A percentile compares a stretch with the other conserved stretches of the same genome.
Evolutionary conservation across 2,888 invertebrate species (phyloP).

Genomic region (Scaeva pyrastri): DNA sequence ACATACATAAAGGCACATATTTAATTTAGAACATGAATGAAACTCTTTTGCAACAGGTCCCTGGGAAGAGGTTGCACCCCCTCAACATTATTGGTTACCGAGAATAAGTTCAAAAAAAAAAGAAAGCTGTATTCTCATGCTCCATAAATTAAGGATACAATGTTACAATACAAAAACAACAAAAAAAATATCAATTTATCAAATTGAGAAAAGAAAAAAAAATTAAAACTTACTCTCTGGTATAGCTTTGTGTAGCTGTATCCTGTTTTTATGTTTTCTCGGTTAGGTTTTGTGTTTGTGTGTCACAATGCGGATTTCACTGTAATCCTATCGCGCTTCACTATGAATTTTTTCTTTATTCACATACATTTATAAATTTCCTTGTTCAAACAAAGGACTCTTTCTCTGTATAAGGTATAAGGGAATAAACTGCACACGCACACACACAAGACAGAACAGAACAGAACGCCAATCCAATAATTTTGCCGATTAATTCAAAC

Average conservation of each 20-base stretch:
- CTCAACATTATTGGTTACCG: background rate
- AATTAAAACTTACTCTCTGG: slow-evolving; percentile 23
- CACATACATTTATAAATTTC: slow-evolving; percentile 41
- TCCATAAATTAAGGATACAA: slow-evolving; percentile 24
- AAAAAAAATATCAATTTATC: background rate
- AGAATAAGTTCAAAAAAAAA: background rate
- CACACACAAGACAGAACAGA: no score
- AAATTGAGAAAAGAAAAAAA: slow-evolving; percentile 31
- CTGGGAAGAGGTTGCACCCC: background rate
- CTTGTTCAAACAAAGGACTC: slow-evolving; percentile 59
- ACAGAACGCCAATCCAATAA: slow-evolving; percentile 9
- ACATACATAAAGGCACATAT: background rate
- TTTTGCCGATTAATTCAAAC: slow-evolving; percentile 57
- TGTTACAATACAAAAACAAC: background rate
- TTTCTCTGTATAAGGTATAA: slow-evolving; percentile 1
- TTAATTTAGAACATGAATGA: background rate
- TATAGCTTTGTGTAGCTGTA: slow-evolving; percentile 6
- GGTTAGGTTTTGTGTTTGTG: slow-evolving; percentile 23
- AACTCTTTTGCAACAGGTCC: slow-evolving; percentile 65
- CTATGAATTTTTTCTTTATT: slow-evolving; percentile 50
- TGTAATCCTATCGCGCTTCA: slow-evolving; percentile 71
- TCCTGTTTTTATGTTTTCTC: slow-evolving; percentile 39
- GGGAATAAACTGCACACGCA: slow-evolving; percentile 28
- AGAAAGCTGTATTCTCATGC: slow-evolving; percentile 15
- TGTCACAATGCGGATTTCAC: slow-evolving; percentile 62